Base-by-base conservation (phyloP, 2,888 invertebrate genomes). In the Dastarcus helophoroides region DNA sequence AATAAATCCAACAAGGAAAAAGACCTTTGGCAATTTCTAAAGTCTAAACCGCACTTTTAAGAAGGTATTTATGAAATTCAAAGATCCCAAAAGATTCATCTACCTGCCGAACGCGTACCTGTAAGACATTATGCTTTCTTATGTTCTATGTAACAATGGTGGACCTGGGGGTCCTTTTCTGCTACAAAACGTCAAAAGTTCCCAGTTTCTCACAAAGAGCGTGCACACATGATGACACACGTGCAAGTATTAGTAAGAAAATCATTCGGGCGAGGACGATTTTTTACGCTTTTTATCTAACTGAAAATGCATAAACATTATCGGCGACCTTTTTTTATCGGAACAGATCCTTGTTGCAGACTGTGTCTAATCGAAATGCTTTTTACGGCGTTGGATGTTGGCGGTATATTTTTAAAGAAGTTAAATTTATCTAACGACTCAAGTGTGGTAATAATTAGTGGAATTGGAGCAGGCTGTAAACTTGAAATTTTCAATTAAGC, bases 241-340 rank as follows among this genome's bases (percentile, higher is more conserved):
- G 19, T 17, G 19, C 19, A 17, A 17, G 19, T 17, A n/a, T n/a
- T n/a, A n/a, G n/a, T n/a, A n/a, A n/a, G 19, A 17, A 17, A 17
- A 7, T 7, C n/a, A 7, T 17, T 17, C 19, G 19, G 19, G n/a
- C 6, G 6, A n/a, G 6, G n/a, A 6, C n/a, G n/a, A 17, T 17
- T 17, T 17, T 17, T n/a, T 7, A 17, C 19, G 19, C 19, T 17
- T 17, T 7, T 17, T 17, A 6, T 6, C n/a, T n/a, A n/a, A n/a
- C n/a, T n/a, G n/a, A n/a, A n/a, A n/a, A n/a, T n/a, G n/a, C n/a
- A n/a, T n/a, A n/a, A n/a, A n/a, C n/a, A n/a, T n/a, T n/a, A n/a
- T n/a, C n/a, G n/a, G n/a, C n/a, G n/a, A n/a, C n/a, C n/a, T n/a
- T n/a, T n/a, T n/a, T n/a, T n/a, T n/a, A n/a, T n/a, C n/a, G n/a